Evolutionary conservation across 2,888 invertebrate genomes (phyloP), one percentile per base, ranked within the genome.

Genomic region (Drosophila atroscutellata): DNA sequence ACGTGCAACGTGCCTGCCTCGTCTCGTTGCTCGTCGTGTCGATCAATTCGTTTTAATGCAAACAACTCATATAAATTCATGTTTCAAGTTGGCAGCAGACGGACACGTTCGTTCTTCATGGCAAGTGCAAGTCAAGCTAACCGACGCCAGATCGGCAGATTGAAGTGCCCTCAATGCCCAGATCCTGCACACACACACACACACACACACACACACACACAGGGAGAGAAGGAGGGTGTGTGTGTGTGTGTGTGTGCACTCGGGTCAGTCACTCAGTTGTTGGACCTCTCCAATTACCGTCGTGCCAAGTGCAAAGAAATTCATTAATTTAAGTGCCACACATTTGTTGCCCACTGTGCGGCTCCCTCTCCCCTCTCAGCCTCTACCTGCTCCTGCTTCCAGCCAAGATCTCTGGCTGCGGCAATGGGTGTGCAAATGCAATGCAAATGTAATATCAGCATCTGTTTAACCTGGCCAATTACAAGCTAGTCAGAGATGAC

Each of bases 281-380:
- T 64, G 69, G 64, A 26, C 58, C 69, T 68, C 72, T 71, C 61
- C 79, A 81, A 81, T 81, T 80, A 77, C 72, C 72, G 58, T 64
- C 79, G 79, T 79, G 86, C 75, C 81, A 86, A 86, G 86, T 86
- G 86, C 89, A 86, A 86, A 86, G 86, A 86, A 89, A 86, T 86
- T 86, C 86, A 86, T 86, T 86, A 86, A 86, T 86, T 86, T 86
- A 89, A 86, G 86, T 86, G 89, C 87, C 87, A 83, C 86, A 89
- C 86, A 86, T 86, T 86, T 89, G 87, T 83, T 73, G 87, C 73
- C 84, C 86, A 88, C 86, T 88, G 86, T 75, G 83, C 88, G 75
- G 74, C 80, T 47, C 18, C 28, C 56, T 39, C n/a, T n/a, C 2
- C 26, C 1, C 39, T 2, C 3, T 20, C 13, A 13, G 11, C n/a